These are phyloP conservation scores for Pantherophis alleghaniensis DNA, from an alignment of 2,797 vertebrate genomes.

Conservation along the genomic window DNA sequence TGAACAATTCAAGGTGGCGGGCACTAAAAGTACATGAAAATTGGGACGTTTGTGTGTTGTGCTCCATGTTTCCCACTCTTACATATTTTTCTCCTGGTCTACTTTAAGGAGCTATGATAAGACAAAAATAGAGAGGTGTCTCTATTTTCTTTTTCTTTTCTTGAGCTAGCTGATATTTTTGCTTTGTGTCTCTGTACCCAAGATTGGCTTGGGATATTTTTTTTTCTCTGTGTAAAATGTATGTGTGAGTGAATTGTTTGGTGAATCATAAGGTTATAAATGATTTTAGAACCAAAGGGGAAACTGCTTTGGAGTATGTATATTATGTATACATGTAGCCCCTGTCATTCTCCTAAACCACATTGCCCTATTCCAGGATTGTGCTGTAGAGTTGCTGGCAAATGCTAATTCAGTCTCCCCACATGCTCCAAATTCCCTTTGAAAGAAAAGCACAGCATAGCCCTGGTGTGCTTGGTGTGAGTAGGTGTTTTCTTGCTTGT, in stretches of 20 bases:
- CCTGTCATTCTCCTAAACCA: neutral
- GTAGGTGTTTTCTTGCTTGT: neutral
- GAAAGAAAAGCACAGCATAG: neutral
- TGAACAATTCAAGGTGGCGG: neutral
- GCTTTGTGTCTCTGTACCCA: neutral
- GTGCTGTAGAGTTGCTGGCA: neutral
- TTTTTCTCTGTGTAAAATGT: neutral
- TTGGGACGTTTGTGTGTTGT: neutral
- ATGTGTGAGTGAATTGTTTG: neutral
- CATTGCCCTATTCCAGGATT: neutral
- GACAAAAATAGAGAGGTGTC: neutral
- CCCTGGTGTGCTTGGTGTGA: neutral
- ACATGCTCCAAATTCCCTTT: neutral
- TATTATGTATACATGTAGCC: neutral
- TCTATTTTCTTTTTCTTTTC: neutral
- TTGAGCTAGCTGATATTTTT: neutral
- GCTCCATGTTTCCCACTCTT: neutral
- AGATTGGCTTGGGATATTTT: neutral
- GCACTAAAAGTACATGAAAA: neutral
- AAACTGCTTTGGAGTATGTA: neutral
- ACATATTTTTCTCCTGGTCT: neutral
- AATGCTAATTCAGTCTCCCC: neutral
- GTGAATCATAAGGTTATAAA: neutral
- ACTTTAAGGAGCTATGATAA: neutral
- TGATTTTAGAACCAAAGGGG: neutral